phyloP scores from a whole-genome alignment of 2,888 invertebrate genomes.

The Cinara cedri region DNA sequence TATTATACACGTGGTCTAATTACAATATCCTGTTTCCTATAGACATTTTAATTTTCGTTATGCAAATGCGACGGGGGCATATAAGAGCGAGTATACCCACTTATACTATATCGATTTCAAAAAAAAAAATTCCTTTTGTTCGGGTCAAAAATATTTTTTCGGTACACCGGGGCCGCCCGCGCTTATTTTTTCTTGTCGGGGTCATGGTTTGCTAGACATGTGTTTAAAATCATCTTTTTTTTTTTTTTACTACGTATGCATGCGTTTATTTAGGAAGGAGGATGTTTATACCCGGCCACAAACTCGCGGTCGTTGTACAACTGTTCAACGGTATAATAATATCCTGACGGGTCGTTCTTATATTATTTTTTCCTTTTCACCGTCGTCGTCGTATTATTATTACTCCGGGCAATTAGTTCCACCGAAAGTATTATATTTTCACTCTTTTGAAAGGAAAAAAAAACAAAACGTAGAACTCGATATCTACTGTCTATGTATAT shows the following conservation, averaged over 20 bases:
- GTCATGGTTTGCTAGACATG: conserved; percentile 56
- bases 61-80: conserved; percentile 38
- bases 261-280: conserved; percentile 5
- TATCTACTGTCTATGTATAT: conserved; percentile 2
- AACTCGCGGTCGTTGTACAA: conserved; percentile 48
- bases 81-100: no score
- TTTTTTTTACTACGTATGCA: background rate
- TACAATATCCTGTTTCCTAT: conserved; percentile 46
- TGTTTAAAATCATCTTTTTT: conserved; percentile 50
- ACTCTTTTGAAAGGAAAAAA: conserved; percentile 18
- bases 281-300: conserved; percentile 36
- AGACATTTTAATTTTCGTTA: conserved; percentile 10
- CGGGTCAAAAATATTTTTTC: background rate
- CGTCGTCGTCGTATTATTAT: conserved; percentile 1
- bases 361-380: conserved; percentile 25
- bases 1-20: conserved; percentile 53
- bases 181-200: conserved; percentile 15
- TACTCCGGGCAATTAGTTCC: conserved; percentile 52
- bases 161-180: background rate
- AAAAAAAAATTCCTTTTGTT: conserved; percentile 25
- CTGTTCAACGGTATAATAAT: conserved; percentile 26
- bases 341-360: conserved; percentile 42
- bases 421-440: conserved; percentile 54
- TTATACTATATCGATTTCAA: conserved; percentile 43
- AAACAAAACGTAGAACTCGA: background rate